A percentile compares a stretch with the other conserved stretches of the same genome.
Evolutionary conservation across 2,113 vertebrate species (phyloP).

Genomic region (Thermophis baileyi): DNA sequence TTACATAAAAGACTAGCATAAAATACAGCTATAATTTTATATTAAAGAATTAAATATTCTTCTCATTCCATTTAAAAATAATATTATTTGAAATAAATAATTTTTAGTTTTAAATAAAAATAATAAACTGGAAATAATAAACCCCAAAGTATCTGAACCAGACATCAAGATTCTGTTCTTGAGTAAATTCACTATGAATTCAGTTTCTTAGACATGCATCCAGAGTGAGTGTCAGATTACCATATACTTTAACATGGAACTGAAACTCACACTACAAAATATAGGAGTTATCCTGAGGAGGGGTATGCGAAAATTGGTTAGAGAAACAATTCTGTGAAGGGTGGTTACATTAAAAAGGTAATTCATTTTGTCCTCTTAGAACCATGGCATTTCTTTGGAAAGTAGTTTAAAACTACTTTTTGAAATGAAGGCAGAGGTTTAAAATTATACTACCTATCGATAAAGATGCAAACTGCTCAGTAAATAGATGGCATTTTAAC

Average conservation of each 20-base stretch:
- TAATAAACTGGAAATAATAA: not conserved
- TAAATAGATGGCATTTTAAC: not conserved
- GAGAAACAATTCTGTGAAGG: fast-evolving
- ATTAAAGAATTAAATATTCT: not conserved
- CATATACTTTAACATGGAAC: not conserved
- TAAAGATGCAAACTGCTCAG: not conserved
- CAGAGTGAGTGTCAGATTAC: not conserved
- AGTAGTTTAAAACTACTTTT: constrained; percentile 5
- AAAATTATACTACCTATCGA: not conserved
- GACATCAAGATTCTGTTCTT: not conserved
- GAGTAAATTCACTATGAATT: not conserved
- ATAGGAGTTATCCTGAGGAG: not conserved
- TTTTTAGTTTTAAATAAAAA: not conserved
- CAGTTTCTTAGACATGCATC: not conserved
- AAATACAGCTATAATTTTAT: not conserved
- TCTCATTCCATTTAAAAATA: not conserved
- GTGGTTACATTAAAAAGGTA: not conserved
- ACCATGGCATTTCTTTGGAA: not conserved
- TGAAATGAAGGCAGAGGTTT: constrained; percentile 1
- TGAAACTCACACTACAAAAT: not conserved
- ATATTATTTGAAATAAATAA: not conserved
- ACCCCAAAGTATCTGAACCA: not conserved
- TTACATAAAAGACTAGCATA: not conserved
- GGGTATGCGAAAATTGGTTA: not conserved
- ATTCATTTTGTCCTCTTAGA: constrained; percentile 7